A percentile compares a stretch with the other conserved stretches of the same genome.
Conservation (phyloP, 2,113 vertebrate genomes). For the Periophthalmus modestus region DNA sequence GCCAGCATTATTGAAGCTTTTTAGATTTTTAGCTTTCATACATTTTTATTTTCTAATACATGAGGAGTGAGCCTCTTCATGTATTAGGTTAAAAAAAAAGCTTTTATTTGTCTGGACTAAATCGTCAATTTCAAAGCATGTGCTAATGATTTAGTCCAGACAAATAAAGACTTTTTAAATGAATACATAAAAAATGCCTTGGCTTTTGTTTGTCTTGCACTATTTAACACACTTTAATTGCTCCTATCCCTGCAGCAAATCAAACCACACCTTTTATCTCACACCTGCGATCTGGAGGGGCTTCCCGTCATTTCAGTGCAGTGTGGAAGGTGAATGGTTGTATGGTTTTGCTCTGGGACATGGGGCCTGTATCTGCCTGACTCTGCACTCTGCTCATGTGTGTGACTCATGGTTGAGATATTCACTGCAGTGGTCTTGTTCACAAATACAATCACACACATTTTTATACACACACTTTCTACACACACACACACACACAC, state of each 20-base stretch:
- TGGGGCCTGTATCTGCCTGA: slow-evolving; percentile 64
- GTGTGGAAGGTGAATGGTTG: not conserved
- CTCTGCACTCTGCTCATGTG: slow-evolving; percentile 52
- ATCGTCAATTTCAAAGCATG: too few relatives aligned
- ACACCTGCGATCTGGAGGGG: slow-evolving; percentile 19
- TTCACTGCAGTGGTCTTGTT: slow-evolving; percentile 42
- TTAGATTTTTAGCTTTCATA: too few relatives aligned
- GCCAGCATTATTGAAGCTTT: too few relatives aligned
- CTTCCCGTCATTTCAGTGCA: slow-evolving; percentile 4
- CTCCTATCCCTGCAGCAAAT: not conserved
- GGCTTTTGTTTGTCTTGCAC: too few relatives aligned
- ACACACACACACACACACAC: slow-evolving; percentile 14
- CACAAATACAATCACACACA: slow-evolving; percentile 23
- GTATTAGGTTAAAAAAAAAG: too few relatives aligned
- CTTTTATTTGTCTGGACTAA: too few relatives aligned
- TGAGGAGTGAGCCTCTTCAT: too few relatives aligned
- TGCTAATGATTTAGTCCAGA: too few relatives aligned
- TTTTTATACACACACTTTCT: slow-evolving; percentile 14
- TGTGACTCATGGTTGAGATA: slow-evolving; percentile 60
- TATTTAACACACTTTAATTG: not conserved
- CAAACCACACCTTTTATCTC: not conserved
- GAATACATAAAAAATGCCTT: too few relatives aligned
- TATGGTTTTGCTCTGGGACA: slow-evolving; percentile 38
- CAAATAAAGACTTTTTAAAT: too few relatives aligned
- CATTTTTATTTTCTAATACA: too few relatives aligned